phyloP scores from a whole-genome alignment of 2,113 vertebrate genomes.

The Fulica atra region DNA sequence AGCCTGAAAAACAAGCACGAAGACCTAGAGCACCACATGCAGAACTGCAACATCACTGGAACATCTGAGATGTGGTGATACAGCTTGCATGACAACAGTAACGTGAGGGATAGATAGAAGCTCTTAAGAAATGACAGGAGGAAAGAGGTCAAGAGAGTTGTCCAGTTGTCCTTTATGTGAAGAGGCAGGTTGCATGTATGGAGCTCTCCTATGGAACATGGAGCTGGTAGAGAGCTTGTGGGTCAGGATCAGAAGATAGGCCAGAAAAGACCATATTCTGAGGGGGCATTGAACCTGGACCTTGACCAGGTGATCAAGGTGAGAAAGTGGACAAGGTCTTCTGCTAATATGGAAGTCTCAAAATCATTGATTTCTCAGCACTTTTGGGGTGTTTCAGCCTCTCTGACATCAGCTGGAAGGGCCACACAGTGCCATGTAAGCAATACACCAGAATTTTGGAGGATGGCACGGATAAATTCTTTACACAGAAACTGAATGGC shows the following conservation, averaged over 20 bases:
- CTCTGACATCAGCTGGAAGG: not conserved
- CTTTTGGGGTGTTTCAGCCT: not conserved
- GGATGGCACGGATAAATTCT: not conserved
- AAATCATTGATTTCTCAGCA: not conserved
- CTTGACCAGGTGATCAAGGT: not conserved
- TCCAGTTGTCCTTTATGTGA: not conserved
- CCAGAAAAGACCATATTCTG: not conserved
- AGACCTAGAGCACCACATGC: not conserved
- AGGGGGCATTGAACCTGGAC: not conserved
- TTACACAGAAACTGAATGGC: not conserved
- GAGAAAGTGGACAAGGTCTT: not conserved
- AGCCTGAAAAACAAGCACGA: not conserved
- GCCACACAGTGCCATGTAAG: not conserved
- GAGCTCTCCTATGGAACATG: not conserved
- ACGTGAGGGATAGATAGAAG: not conserved
- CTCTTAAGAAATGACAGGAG: not conserved
- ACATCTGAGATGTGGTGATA: not conserved
- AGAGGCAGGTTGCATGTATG: not conserved
- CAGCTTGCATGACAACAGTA: not conserved
- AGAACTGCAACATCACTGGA: not conserved
- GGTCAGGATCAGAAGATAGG: not conserved
- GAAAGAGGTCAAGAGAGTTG: not conserved
- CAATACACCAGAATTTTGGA: not conserved
- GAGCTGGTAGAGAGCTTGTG: not conserved
- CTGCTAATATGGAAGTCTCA: not conserved